Evolutionary conservation across 2,888 invertebrate species (phyloP).

Genomic region (Rhodophaea formosa): DNA sequence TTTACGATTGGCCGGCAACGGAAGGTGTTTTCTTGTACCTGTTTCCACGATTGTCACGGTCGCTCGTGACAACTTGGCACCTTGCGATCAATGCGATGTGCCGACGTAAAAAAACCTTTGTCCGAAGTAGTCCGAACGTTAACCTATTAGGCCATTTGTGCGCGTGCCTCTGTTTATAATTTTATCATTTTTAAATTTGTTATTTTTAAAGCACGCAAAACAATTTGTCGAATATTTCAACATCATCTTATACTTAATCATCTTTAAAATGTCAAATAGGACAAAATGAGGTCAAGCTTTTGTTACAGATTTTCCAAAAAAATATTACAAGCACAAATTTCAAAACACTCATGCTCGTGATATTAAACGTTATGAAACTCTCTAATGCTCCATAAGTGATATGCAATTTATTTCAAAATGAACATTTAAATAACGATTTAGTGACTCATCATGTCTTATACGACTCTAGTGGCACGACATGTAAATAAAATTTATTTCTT

Average conservation of each 20-base stretch:
- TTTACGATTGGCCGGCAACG: slow-evolving; percentile 36
- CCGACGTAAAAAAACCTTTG: slow-evolving; percentile 44
- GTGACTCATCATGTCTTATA: slow-evolving; percentile 21
- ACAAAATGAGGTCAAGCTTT: neutral
- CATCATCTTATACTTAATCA: too few relatives aligned
- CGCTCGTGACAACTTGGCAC: slow-evolving; percentile 54
- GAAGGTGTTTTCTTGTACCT: slow-evolving; percentile 43
- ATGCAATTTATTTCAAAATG: slow-evolving; percentile 16
- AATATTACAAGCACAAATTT: slow-evolving; percentile 21
- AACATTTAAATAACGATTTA: slow-evolving; percentile 28
- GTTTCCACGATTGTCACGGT: slow-evolving; percentile 43
- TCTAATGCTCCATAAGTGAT: slow-evolving; percentile 15
- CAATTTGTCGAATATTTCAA: too few relatives aligned
- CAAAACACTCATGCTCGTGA: slow-evolving; percentile 34
- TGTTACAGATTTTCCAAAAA: slow-evolving; percentile 1
- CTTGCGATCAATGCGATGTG: slow-evolving; percentile 48
- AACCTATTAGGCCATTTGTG: slow-evolving; percentile 44
- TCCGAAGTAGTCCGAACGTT: slow-evolving; percentile 38
- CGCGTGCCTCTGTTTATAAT: slow-evolving; percentile 22
- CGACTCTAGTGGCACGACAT: slow-evolving; percentile 31
- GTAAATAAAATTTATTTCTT: slow-evolving; percentile 39
- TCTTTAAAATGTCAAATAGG: neutral
- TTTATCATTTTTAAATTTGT: neutral
- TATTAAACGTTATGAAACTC: slow-evolving; percentile 13
- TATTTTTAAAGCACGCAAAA: too few relatives aligned